phyloP scores from a whole-genome alignment of 2,888 invertebrate species.

The Spilarctia lutea region DNA sequence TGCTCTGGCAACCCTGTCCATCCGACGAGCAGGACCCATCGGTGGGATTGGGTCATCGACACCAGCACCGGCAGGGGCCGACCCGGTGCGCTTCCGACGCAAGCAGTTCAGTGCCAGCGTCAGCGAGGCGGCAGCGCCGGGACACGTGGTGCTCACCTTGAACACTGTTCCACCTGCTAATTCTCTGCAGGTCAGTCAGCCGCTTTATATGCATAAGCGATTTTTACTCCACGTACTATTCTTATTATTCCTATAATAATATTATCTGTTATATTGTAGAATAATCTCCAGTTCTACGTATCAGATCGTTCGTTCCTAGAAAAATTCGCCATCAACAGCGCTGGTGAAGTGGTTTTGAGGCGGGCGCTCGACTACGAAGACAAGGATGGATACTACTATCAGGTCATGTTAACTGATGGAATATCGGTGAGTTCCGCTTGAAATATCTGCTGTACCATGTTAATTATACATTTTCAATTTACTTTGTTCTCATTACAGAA shows the following conservation, averaged over 20 bases:
- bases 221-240: not conserved
- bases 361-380: constrained; percentile 93
- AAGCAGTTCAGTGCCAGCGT: constrained; percentile 90
- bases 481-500: constrained; percentile 85
- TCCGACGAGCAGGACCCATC: constrained; percentile 87
- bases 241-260: not conserved
- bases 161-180: constrained; percentile 83
- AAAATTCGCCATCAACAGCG: constrained; percentile 91
- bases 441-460: not conserved
- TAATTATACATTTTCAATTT: not conserved
- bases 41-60: not conserved
- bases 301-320: constrained; percentile 91
- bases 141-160: constrained; percentile 90
- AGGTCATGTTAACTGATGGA: constrained; percentile 94
- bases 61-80: constrained; percentile 19
- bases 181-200: constrained; percentile 24
- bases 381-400: constrained; percentile 90
- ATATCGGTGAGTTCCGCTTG: constrained; percentile 84
- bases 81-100: constrained; percentile 89
- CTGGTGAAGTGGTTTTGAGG: constrained; percentile 92
- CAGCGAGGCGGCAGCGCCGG: constrained; percentile 92
- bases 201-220: not conserved
- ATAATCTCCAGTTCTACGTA: constrained; percentile 90
- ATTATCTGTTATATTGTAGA: constrained; percentile 69
- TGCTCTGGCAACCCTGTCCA: constrained; percentile 93